Percentiles rank a stretch among this genome's conserved stretches.
phyloP scores from a whole-genome alignment of 2,113 vertebrate species.

The Rhinoptilus africanus region DNA sequence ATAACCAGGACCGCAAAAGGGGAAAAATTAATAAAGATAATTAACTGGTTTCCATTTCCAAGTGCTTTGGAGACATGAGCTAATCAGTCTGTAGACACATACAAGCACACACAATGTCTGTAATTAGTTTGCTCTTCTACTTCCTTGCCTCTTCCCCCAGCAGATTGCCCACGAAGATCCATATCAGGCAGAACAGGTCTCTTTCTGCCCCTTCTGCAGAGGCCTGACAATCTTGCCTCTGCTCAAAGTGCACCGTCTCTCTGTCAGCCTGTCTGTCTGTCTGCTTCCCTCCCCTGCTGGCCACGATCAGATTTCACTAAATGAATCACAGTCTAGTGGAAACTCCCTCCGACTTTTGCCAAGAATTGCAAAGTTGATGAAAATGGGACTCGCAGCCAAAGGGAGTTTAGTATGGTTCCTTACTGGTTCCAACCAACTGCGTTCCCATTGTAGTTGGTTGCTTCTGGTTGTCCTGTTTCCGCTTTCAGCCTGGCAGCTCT shows the following conservation, averaged over 20 bases:
- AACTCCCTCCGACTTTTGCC: constrained; percentile 65
- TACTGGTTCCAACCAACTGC: constrained; percentile 24
- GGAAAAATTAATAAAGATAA: constrained; percentile 45
- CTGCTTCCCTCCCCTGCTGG: constrained; percentile 43
- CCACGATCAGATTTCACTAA: constrained; percentile 65
- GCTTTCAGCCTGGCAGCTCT: not conserved
- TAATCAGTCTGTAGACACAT: constrained; percentile 34
- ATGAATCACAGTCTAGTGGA: constrained; percentile 68
- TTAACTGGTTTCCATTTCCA: constrained; percentile 48
- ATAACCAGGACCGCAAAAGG: constrained; percentile 26
- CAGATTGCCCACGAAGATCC: constrained; percentile 15
- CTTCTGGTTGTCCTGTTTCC: not conserved
- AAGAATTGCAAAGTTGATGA: constrained; percentile 67
- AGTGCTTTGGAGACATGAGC: constrained; percentile 47
- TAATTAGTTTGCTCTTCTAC: constrained; percentile 22
- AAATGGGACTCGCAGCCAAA: constrained; percentile 47
- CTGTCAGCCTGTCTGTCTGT: constrained; percentile 27
- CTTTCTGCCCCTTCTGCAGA: constrained; percentile 14
- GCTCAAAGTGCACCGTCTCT: not conserved
- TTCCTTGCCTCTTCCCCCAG: constrained; percentile 20
- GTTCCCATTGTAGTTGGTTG: not conserved
- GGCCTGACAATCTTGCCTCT: not conserved
- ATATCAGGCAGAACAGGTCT: constrained; percentile 43
- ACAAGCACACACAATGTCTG: not conserved
- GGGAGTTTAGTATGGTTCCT: constrained; percentile 7